Conservation (phyloP, 2,113 vertebrate genomes). For the Sporophila hypoxantha region DNA sequence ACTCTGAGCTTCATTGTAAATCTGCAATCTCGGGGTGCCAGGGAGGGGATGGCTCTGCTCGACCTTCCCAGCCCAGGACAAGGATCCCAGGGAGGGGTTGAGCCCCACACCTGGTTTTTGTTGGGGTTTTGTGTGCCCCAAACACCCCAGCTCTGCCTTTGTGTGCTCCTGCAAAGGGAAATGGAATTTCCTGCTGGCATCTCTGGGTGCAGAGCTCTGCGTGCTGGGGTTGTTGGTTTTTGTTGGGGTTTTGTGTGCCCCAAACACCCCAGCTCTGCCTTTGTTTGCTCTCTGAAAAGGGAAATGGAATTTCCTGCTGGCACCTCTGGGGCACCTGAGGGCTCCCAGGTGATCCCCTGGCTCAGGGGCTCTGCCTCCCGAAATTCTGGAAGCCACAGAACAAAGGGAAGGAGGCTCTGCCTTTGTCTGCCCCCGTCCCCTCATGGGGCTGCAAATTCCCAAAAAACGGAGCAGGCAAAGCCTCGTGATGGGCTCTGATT, state of each 20-base stretch:
- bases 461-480: background rate
- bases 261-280: background rate
- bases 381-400: background rate
- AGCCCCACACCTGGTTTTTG: background rate
- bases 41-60: background rate
- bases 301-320: background rate
- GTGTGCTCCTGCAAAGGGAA: background rate
- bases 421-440: background rate
- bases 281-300: background rate
- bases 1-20: background rate
- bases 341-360: background rate
- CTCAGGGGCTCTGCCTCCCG: background rate
- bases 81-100: background rate
- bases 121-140: background rate
- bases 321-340: background rate
- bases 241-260: background rate
- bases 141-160: background rate
- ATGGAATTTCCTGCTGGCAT: background rate
- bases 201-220: background rate
- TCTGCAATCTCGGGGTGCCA: background rate
- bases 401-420: background rate
- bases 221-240: background rate
- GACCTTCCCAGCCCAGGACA: background rate
- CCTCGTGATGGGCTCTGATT: background rate
- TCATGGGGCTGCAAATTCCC: accelerated